phyloP scores from a whole-genome alignment of 2,888 invertebrate species.

The Sepioteuthis lessoniana region DNA sequence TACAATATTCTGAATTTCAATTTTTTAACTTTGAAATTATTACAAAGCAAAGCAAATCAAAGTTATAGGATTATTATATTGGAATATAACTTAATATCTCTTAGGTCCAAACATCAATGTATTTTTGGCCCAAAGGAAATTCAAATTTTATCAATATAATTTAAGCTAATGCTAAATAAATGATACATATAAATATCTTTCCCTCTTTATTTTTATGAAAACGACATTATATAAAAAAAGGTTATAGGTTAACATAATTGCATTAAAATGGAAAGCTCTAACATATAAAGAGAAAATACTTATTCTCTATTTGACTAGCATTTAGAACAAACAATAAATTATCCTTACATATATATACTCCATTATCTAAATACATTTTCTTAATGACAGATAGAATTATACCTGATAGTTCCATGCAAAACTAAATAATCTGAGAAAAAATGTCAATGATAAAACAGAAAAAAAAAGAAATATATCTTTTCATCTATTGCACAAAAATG shows the following conservation, averaged over 20 bases:
- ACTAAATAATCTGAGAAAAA: background rate
- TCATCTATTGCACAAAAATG: background rate
- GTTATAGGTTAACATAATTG: background rate
- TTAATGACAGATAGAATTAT: background rate
- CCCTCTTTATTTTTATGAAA: background rate
- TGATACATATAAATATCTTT: background rate
- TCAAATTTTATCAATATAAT: too few relatives aligned
- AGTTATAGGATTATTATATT: too few relatives aligned
- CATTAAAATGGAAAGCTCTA: background rate
- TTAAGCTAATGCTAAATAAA: background rate
- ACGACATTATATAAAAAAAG: background rate
- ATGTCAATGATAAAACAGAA: background rate
- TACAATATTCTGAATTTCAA: too few relatives aligned
- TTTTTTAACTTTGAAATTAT: too few relatives aligned
- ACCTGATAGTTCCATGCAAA: background rate
- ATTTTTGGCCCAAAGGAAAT: too few relatives aligned
- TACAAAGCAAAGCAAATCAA: too few relatives aligned
- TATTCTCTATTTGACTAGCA: background rate
- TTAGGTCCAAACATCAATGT: too few relatives aligned
- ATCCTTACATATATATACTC: background rate
- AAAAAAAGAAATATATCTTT: background rate
- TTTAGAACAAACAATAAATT: background rate
- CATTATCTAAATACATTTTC: background rate
- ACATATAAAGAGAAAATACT: background rate
- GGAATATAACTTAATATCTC: too few relatives aligned